Evolutionary conservation across 2,113 vertebrate species (phyloP).

Genomic region (Sylvia atricapilla): DNA sequence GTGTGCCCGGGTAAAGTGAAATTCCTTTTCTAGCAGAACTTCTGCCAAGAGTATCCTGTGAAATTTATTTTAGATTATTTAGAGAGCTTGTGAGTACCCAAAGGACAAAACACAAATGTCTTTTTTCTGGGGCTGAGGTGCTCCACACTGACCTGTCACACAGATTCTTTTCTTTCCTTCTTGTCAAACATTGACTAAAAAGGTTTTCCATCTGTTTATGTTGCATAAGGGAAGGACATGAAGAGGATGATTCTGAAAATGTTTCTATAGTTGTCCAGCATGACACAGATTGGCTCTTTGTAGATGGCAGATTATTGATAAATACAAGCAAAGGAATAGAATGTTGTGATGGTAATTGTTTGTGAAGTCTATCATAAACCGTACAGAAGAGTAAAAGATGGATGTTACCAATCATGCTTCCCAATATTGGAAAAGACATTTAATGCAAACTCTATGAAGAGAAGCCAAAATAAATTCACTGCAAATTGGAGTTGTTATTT

Average conservation of each 20-base stretch:
- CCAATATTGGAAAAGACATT: not conserved
- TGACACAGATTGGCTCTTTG: not conserved
- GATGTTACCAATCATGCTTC: not conserved
- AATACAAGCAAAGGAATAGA: not conserved
- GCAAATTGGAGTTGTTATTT: not conserved
- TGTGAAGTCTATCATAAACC: not conserved
- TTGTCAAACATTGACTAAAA: not conserved
- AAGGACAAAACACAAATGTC: not conserved
- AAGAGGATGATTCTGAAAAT: not conserved
- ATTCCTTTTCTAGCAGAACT: not conserved
- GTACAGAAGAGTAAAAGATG: not conserved
- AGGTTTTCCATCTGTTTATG: not conserved
- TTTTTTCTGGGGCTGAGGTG: not conserved
- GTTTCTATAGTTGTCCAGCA: not conserved
- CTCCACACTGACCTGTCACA: not conserved
- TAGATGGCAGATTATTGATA: not conserved
- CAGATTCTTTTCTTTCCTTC: not conserved
- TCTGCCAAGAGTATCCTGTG: not conserved
- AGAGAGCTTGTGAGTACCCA: not conserved
- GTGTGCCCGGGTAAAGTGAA: not conserved
- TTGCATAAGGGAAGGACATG: not conserved
- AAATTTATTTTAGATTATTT: slow-evolving; percentile 48
- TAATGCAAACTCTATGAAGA: not conserved
- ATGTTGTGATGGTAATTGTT: not conserved
- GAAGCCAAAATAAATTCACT: not conserved